phyloP scores from a whole-genome alignment of 2,888 invertebrate species.

The Girardia tigrina region DNA sequence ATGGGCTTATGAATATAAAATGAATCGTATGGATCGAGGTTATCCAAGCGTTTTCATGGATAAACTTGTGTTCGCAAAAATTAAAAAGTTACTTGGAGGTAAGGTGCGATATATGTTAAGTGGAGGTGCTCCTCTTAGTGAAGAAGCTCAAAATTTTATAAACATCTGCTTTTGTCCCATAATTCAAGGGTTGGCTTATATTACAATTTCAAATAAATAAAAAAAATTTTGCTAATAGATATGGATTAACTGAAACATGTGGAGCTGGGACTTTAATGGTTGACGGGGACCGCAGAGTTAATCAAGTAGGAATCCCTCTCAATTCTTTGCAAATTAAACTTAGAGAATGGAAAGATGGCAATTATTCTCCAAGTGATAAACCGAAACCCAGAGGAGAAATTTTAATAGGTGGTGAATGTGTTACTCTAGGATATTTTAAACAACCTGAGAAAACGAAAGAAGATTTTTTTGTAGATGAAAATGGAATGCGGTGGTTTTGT shows the following conservation, averaged over 20 bases:
- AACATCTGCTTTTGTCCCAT: constrained; percentile 74
- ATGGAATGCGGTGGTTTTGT: constrained; percentile 65
- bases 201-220: too few species aligned
- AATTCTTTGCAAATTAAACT: constrained; percentile 70
- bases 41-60: constrained; percentile 53
- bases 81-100: constrained; percentile 65
- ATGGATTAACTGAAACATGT: constrained; percentile 89
- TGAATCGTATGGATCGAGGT: constrained; percentile 62
- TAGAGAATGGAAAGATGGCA: constrained; percentile 83
- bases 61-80: constrained; percentile 56
- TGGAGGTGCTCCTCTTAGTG: constrained; percentile 85
- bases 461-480: constrained; percentile 61
- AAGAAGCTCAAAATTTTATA: constrained; percentile 85
- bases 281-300: constrained; percentile 58
- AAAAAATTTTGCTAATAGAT: constrained; percentile 48
- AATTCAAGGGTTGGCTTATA: constrained; percentile 63
- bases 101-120: constrained; percentile 70
- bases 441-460: constrained; percentile 71
- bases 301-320: constrained; percentile 75
- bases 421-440: constrained; percentile 84
- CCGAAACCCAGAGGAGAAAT: constrained; percentile 74
- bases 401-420: constrained; percentile 72
- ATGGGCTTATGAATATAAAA: constrained; percentile 84
- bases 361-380: constrained; percentile 71
- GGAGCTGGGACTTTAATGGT: constrained; percentile 62